Evolutionary conservation across 2,888 invertebrate species (phyloP).

Genomic region (Eubasilissa splendida): DNA sequence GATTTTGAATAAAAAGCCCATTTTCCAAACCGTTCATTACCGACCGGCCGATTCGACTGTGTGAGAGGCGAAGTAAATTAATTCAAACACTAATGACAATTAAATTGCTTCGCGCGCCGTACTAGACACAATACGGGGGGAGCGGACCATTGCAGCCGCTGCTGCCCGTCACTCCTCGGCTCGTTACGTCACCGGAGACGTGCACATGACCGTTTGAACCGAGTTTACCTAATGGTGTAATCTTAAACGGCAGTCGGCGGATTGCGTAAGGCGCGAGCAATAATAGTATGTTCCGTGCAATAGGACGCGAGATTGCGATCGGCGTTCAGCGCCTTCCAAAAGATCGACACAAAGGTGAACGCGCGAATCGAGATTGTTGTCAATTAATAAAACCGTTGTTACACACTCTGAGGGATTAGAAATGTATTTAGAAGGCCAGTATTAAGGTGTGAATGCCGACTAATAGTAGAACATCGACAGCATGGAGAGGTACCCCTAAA

Average conservation of each 20-base stretch:
- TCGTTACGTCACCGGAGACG: constrained; percentile 18
- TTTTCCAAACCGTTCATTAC: constrained; percentile 42
- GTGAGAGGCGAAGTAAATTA: constrained; percentile 49
- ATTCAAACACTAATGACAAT: constrained; percentile 54
- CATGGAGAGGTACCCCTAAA: no score
- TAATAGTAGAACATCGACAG: no score
- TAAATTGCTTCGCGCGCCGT: constrained; percentile 49
- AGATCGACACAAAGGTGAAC: constrained; percentile 41
- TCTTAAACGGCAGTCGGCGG: constrained; percentile 34
- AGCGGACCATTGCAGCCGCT: background rate
- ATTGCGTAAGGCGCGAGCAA: constrained; percentile 42
- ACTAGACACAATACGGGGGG: constrained; percentile 39
- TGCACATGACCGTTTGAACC: constrained; percentile 29
- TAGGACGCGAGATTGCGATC: constrained; percentile 38
- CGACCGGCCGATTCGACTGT: constrained; percentile 41
- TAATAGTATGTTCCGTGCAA: constrained; percentile 38
- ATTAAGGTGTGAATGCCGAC: no score
- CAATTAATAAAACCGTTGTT: constrained; percentile 39
- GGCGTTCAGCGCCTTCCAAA: constrained; percentile 7
- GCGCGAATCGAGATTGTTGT: constrained; percentile 42
- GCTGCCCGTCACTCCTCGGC: constrained; percentile 4
- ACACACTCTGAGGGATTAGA: background rate
- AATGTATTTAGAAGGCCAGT: no score
- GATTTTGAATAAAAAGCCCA: constrained; percentile 37
- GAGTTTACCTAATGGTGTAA: constrained; percentile 21